Evolutionary conservation across 1,140 invertebrate species (phyloP), one percentile per base, ranked within the genome.

Genomic region (Drosophila chauvacae): DNA sequence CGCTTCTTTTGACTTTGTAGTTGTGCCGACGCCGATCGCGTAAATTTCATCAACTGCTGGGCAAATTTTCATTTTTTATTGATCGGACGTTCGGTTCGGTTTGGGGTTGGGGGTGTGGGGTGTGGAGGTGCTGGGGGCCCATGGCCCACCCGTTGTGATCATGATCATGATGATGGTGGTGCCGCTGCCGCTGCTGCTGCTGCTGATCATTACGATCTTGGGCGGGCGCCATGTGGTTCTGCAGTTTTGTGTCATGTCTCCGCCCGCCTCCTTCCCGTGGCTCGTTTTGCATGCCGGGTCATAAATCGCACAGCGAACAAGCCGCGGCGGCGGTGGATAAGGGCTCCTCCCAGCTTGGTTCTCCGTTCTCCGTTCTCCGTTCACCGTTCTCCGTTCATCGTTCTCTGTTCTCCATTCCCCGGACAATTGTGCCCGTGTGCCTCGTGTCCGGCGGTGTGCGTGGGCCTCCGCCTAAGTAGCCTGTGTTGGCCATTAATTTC

Each of bases 401-500:
- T 26, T 0, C 26, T 26, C 26, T 26, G 26, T 26, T 37, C 33
- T 70, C 33, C 50, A 33, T 35, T 20, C 37, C 26, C 58, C 35
- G 41, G 18, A 56, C 56, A 57, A 75, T 59, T 42, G 41, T 55
- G 28, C 28, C 50, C 68, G 53, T 48, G 51, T 48, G 39, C 45
- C 63, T 37, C 53, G 33, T 74, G 39, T 75, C 61, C 56, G 37
- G 60, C 48, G 57, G 33, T 44, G 71, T 66, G 81, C 71, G 61
- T 70, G 64, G 80, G 79, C 81, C 84, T 77, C 80, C 81, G 76
- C 85, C 66, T 90, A 90, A 90, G 85, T 90, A 90, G 85, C 81
- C 85, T 90, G 86, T 90, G 86, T 90, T 90, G 85, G 81, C 86
- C 85, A 90, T 90, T 90, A 90, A 90, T 90, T 90, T 90, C 68